Base-by-base conservation (phyloP, 2,888 invertebrate species). In the Xestia c-nigrum region DNA sequence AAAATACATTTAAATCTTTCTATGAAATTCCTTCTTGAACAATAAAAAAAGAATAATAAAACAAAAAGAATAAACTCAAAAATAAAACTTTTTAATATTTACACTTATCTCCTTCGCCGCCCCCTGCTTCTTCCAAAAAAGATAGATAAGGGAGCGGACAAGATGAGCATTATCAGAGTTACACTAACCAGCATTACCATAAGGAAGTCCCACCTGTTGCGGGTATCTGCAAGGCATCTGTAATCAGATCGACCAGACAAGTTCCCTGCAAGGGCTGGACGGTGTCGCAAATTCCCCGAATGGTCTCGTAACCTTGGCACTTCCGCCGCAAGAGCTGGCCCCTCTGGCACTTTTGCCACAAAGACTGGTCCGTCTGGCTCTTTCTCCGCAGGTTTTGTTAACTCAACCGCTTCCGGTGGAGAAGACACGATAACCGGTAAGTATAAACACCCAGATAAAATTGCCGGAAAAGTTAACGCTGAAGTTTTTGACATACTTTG, bases 71-170 rank as follows among this genome's bases (percentile, higher is more conserved):
- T 71, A 67, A 50, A n/a, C 0, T 10, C n/a, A n/a, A 73, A 72
- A 65, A 73, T 61, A 63, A 46, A 73, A 50, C 69, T 68, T 59
- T 43, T 52, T 43, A 55, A 69, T 85, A 89, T 89, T 91, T 91
- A 90, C 83, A 87, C 89, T 92, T 91, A 91, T 79, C 85, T 87
- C 87, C 77, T 87, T 86, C 79, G 77, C 24, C 80, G 70, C 57
- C 73, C 74, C 24, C 85, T 46, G 38, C 38, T 81, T 59, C 85
- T 85, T 46, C 87, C 85, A 40, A 87, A 85, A 52, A 91, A 83
- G 10, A 88, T 85, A 59, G 86, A 84, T 4, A 92, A 5, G 0
- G 94, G 92, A 46, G 90, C 79, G 4, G 92, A 87, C 21, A 94
- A 38, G 9, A 92, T 40, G n/a, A 93, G 59, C 24, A 91, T 81